These are phyloP conservation scores for Grammomys dolichurus DNA, from an alignment of 2,113 vertebrate species.

Conservation along the genomic window DNA sequence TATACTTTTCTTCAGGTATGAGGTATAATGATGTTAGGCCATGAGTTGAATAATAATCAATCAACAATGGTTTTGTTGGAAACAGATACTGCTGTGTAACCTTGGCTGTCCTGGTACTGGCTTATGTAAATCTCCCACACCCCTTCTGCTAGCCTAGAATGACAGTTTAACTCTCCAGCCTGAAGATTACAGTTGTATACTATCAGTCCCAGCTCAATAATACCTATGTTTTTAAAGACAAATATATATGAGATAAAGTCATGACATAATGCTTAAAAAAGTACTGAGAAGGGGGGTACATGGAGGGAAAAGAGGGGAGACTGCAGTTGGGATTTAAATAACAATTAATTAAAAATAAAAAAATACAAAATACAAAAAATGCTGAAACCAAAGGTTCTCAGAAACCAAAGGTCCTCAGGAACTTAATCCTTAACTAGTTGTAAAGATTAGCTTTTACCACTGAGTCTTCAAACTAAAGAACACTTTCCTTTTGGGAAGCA, in stretches of 20 bases:
- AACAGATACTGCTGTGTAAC: neutral
- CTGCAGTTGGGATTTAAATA: neutral
- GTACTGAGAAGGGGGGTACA: neutral
- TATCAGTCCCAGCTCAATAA: neutral
- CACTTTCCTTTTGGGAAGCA: neutral
- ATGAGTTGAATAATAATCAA: slow-evolving; percentile 12
- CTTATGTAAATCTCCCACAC: neutral
- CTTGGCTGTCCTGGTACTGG: neutral
- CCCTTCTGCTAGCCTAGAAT: neutral
- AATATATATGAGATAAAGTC: neutral
- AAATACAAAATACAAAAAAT: neutral
- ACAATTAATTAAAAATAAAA: neutral
- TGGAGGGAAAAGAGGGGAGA: neutral
- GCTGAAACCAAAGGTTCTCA: neutral
- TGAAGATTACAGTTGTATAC: neutral
- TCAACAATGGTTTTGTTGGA: neutral
- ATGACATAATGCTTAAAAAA: neutral
- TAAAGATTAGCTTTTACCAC: neutral
- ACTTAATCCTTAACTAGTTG: neutral
- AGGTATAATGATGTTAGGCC: neutral
- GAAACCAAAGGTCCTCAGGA: neutral
- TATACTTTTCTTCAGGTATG: neutral
- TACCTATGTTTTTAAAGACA: slow-evolving; percentile 32
- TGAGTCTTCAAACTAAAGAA: neutral
- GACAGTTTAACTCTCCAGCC: neutral